phyloP scores from a whole-genome alignment of 2,113 vertebrate species.

The Hyla sarda region DNA sequence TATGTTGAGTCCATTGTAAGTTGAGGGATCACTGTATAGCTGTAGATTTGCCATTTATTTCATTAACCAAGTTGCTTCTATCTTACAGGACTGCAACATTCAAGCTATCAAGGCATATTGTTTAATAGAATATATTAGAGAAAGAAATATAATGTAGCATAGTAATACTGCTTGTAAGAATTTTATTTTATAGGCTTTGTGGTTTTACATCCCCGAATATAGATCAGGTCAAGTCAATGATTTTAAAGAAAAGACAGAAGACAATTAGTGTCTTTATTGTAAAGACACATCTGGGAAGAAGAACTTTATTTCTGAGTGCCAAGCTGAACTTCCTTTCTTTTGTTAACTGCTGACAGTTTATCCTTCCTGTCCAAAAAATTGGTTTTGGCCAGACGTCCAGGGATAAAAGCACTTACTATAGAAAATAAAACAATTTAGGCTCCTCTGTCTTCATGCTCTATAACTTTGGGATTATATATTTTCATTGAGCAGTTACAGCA shows the following conservation, averaged over 20 bases:
- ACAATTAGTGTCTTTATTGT: conserved; percentile 20
- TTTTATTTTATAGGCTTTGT: neutral
- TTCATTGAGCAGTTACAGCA: conserved; percentile 29
- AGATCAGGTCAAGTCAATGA: neutral
- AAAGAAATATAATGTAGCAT: neutral
- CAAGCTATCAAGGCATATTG: neutral
- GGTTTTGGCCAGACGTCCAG: neutral
- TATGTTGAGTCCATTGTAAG: too few species aligned
- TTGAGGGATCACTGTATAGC: too few species aligned
- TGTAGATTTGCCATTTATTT: neutral
- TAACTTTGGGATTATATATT: conserved; percentile 20
- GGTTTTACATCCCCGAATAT: neutral
- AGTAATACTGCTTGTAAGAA: neutral
- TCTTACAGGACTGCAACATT: neutral
- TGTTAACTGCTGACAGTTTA: conserved; percentile 32
- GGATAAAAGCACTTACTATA: conserved; percentile 33
- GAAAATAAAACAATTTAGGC: conserved; percentile 40
- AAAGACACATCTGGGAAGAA: conserved; percentile 11
- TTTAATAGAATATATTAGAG: neutral
- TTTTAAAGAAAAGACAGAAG: conserved; percentile 28
- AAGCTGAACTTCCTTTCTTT: conserved; percentile 40
- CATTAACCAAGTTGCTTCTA: neutral
- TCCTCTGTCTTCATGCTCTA: conserved; percentile 30
- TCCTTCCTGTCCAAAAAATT: conserved; percentile 33
- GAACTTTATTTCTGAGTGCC: conserved; percentile 37